Conservation (phyloP, 1,140 invertebrate species). For the Aphis gossypii region DNA sequence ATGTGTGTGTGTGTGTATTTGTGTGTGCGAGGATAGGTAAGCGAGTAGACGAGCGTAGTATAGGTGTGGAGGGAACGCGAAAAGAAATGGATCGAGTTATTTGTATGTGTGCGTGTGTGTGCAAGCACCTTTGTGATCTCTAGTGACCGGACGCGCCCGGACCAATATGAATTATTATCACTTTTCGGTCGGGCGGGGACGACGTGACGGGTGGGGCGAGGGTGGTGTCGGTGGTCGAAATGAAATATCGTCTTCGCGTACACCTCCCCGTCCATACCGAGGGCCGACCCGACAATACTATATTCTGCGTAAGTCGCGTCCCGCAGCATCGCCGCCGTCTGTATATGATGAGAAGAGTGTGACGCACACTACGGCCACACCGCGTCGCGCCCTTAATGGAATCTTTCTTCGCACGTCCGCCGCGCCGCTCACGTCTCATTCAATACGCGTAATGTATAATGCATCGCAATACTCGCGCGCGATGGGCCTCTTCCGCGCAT, state of each 20-base stretch:
- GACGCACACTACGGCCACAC: neutral
- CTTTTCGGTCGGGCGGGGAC: constrained; percentile 34
- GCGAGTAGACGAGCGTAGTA: neutral
- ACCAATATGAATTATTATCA: constrained; percentile 58
- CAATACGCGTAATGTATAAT: constrained; percentile 56
- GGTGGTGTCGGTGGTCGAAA: constrained; percentile 12
- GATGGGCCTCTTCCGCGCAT: neutral
- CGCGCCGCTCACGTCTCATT: constrained; percentile 35
- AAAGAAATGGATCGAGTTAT: constrained; percentile 55
- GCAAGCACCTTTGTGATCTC: constrained; percentile 53
- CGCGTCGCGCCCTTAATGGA: constrained; percentile 41
- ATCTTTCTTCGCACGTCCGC: constrained; percentile 53
- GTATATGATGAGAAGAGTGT: neutral
- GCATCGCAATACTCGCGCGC: constrained; percentile 16
- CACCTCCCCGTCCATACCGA: neutral
- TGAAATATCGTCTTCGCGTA: constrained; percentile 50
- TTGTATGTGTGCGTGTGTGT: neutral
- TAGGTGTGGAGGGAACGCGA: neutral
- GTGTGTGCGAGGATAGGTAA: neutral
- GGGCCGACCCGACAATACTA: neutral
- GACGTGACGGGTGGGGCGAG: neutral
- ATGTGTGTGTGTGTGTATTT: neutral
- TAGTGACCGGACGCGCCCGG: constrained; percentile 53
- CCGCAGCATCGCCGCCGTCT: neutral
- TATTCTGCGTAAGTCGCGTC: neutral